phyloP scores from a whole-genome alignment of 2,797 vertebrate species.

The Enteromius radiatus region DNA sequence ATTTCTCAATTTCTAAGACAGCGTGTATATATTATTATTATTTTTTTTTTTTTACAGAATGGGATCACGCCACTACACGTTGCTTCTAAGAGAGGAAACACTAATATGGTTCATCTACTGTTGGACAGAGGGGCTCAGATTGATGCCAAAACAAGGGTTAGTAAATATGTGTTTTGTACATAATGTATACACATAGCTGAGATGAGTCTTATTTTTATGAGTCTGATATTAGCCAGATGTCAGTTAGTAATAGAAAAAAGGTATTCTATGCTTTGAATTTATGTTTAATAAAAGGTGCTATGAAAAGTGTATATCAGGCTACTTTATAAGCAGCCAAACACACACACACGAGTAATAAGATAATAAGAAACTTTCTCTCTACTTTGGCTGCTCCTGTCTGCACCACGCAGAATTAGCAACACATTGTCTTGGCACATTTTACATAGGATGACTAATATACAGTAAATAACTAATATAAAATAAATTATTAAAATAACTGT shows the following conservation, averaged over 20 bases:
- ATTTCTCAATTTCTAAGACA: not conserved
- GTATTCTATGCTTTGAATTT: not conserved
- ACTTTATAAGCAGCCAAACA: not conserved
- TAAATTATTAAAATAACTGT: not conserved
- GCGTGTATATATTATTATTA: too few species aligned
- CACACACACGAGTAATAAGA: too few species aligned
- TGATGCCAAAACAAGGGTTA: conserved; percentile 96
- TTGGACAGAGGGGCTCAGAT: conserved; percentile 95
- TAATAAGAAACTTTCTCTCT: not conserved
- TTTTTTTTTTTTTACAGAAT: conserved; percentile 77
- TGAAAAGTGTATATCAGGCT: not conserved
- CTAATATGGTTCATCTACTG: conserved; percentile 96
- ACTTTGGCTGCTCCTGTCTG: not conserved
- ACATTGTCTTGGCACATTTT: not conserved
- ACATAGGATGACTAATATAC: not conserved
- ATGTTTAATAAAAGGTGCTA: not conserved
- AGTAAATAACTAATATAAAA: not conserved
- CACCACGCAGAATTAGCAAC: not conserved
- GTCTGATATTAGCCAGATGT: not conserved
- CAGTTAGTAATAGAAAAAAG: not conserved
- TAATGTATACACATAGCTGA: not conserved
- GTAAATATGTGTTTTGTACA: conserved; percentile 59
- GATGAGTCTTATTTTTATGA: not conserved
- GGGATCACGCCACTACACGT: conserved; percentile 97
- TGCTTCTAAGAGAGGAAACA: conserved; percentile 97